phyloP scores from a whole-genome alignment of 2,113 vertebrate species.

The Junco hyemalis region DNA sequence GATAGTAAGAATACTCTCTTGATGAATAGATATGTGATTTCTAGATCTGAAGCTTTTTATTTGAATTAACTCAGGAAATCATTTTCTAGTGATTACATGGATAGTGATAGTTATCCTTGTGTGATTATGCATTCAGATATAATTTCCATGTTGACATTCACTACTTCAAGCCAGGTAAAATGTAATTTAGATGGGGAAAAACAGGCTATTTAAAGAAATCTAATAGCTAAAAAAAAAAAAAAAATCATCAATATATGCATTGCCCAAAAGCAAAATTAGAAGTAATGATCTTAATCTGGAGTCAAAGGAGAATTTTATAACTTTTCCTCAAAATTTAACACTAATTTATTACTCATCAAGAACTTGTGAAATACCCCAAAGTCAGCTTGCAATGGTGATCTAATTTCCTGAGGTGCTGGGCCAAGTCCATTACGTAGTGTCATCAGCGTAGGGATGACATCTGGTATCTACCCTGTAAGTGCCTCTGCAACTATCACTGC shows the following conservation, averaged over 20 bases:
- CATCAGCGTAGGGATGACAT: neutral
- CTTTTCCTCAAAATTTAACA: constrained; percentile 12
- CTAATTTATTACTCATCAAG: constrained; percentile 17
- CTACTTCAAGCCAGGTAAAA: neutral
- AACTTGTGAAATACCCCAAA: neutral
- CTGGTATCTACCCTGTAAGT: neutral
- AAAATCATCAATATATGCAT: neutral
- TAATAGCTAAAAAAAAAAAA: neutral
- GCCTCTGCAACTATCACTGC: neutral
- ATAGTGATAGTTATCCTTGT: neutral
- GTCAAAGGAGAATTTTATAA: constrained; percentile 38
- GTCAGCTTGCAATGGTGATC: neutral
- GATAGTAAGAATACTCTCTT: neutral
- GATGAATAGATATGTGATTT: neutral
- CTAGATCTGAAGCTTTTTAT: neutral
- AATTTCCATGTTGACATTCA: neutral
- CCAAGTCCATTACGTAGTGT: neutral
- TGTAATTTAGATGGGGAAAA: constrained; percentile 19
- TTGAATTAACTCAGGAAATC: neutral
- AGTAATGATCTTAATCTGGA: constrained; percentile 23
- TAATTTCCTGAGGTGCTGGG: constrained; percentile 1
- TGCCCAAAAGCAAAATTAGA: neutral
- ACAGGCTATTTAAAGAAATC: neutral
- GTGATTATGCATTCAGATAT: neutral
- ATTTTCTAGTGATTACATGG: neutral